phyloP scores from a whole-genome alignment of 2,797 vertebrate species.

The Menidia menidia region DNA sequence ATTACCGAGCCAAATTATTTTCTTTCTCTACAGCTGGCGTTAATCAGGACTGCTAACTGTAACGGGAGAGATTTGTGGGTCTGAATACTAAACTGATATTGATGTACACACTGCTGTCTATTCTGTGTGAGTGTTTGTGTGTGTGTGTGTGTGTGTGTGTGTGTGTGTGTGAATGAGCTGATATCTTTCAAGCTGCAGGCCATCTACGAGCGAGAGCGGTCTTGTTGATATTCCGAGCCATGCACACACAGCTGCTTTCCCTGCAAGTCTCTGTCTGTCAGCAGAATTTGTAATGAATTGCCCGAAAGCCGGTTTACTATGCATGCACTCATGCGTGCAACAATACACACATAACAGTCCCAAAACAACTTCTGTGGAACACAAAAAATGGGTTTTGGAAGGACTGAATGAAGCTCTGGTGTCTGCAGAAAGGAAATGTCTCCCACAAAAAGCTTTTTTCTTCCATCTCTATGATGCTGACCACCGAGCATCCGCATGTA shows the following conservation, averaged over 20 bases:
- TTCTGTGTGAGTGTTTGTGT: slow-evolving; percentile 25
- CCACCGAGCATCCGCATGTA: slow-evolving; percentile 22
- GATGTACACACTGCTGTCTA: slow-evolving; percentile 32
- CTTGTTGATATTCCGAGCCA: slow-evolving; percentile 73
- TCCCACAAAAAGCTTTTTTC: slow-evolving; percentile 51
- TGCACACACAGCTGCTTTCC: slow-evolving; percentile 56
- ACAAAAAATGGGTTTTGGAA: slow-evolving; percentile 46
- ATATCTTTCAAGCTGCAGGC: slow-evolving; percentile 71
- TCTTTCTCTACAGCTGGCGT: slow-evolving; percentile 42
- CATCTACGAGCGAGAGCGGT: slow-evolving; percentile 52
- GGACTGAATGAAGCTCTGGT: slow-evolving; percentile 42
- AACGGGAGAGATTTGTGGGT: slow-evolving; percentile 52
- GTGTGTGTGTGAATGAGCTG: slow-evolving; percentile 44
- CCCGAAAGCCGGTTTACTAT: slow-evolving; percentile 69
- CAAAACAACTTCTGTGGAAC: slow-evolving; percentile 33
- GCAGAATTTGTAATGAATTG: slow-evolving; percentile 81
- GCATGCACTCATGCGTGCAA: slow-evolving; percentile 42
- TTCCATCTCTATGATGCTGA: slow-evolving; percentile 41
- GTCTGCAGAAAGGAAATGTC: slow-evolving; percentile 31
- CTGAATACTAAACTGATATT: slow-evolving; percentile 51
- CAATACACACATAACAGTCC: slow-evolving; percentile 28
- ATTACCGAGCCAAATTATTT: slow-evolving; percentile 37
- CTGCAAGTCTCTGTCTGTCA: slow-evolving; percentile 75
- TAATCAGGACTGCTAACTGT: slow-evolving; percentile 56
- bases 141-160: slow-evolving; percentile 9